phyloP scores from a whole-genome alignment of 2,888 invertebrate genomes.

The Diaphora mendica region DNA sequence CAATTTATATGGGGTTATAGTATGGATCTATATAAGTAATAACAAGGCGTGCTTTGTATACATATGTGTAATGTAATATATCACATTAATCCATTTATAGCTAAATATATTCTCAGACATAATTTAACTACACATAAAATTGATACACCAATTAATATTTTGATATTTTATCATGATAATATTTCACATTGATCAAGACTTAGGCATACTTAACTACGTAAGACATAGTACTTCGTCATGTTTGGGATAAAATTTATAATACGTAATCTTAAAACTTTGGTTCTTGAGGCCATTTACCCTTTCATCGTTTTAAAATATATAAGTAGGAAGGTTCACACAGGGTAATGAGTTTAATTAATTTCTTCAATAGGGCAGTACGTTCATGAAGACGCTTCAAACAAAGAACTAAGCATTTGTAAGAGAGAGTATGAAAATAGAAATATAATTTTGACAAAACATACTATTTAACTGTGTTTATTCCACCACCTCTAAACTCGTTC shows the following conservation, averaged over 20 bases:
- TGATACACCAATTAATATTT: slow-evolving; percentile 30
- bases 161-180: slow-evolving; percentile 10
- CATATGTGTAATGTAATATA: slow-evolving; percentile 53
- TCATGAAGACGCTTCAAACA: neutral
- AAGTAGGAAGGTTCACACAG: neutral
- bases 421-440: neutral
- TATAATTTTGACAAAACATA: neutral
- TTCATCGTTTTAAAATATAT: neutral
- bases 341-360: neutral
- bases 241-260: neutral
- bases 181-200: neutral
- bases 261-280: neutral
- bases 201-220: neutral
- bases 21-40: slow-evolving; percentile 30
- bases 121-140: slow-evolving; percentile 42
- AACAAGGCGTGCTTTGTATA: slow-evolving; percentile 60
- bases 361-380: neutral
- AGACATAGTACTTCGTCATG: neutral
- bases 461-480: neutral
- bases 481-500: neutral
- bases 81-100: slow-evolving; percentile 52
- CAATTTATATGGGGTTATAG: neutral
- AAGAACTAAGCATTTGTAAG: neutral
- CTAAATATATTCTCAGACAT: slow-evolving; percentile 33
- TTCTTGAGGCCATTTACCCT: neutral